Evolutionary conservation across 1,140 invertebrate species (phyloP), one percentile per base, ranked within the genome.

Genomic region (Parasteatoda tepidariorum): DNA sequence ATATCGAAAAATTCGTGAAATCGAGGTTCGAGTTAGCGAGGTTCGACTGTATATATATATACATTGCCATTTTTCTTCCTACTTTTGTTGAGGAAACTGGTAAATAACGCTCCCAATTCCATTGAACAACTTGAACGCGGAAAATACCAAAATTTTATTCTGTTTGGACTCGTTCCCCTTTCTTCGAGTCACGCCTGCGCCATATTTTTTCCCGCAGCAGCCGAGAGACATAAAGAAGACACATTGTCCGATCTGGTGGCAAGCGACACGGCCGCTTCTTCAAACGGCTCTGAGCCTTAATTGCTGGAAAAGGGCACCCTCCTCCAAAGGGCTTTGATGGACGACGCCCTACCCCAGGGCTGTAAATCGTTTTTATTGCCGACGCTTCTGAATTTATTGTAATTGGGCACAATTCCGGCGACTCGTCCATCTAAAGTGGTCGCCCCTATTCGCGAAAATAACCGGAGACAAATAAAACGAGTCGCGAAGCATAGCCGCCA

Each of bases 311-410:
- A 33, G 38, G 41, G 30, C 33, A 22, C 33, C 71, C 33, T 74
- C 71, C 33, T 62, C 73, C 73, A 7, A 18, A 18, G 18, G 38
- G 9, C 38, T 48, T 62, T 79, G 78, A 82, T 48, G 67, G 67
- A 82, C 67, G 66, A 54, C 66, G 41, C 66, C 34, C 22, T 57
- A 57, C 41, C 76, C 41, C 66, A 9, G 41, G 66, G 78, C 78
- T 62, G 78, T 82, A 82, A 82, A 82, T 82, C 78, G 78, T 71
- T 71, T 82, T 82, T 82, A 82, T 82, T 59, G 67, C 78, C 66
- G 66, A 57, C 67, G 78, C 66, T 71, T 82, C 78, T 61, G 78
- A 71, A 82, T 82, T 82, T 82, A 82, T 82, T 82, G 78, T 82
- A 82, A 82, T 82, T 82, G 78, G 78, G 61, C 78, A 57, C 78